phyloP scores from a whole-genome alignment of 2,797 vertebrate genomes.

The Molossus molossus region DNA sequence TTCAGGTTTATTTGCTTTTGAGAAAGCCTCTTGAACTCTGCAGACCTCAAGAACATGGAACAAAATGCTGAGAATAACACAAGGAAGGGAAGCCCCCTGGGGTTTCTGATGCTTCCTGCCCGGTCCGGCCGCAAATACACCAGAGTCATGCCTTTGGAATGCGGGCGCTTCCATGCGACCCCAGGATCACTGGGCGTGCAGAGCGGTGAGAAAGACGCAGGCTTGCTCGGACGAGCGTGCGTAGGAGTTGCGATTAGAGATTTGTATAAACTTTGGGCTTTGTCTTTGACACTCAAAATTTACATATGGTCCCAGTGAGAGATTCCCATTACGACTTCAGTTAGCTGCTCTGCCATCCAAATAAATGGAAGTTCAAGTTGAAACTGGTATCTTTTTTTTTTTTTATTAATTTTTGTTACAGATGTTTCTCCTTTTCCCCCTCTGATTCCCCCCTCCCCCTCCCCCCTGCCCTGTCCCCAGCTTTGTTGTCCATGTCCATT shows the following conservation, averaged over 20 bases:
- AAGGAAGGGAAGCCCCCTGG: conserved; percentile 77
- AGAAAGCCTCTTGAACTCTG: conserved; percentile 57
- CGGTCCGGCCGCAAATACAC: conserved; percentile 69
- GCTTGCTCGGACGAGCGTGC: background rate
- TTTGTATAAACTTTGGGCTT: conserved; percentile 10
- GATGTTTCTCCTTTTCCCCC: too few species aligned
- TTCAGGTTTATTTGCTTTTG: conserved; percentile 47
- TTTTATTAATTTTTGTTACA: too few species aligned
- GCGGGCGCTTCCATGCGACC: conserved; percentile 60
- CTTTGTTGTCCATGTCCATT: too few species aligned
- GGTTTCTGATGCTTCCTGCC: conserved; percentile 82
- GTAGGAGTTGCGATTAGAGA: background rate
- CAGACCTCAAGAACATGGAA: conserved; percentile 60
- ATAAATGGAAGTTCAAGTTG: background rate
- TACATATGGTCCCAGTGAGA: background rate
- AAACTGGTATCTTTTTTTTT: too few species aligned
- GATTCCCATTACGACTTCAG: background rate
- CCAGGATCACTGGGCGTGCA: conserved; percentile 57
- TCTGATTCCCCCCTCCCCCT: too few species aligned
- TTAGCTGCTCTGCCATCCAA: background rate
- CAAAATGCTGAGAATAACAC: conserved; percentile 69
- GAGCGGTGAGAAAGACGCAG: conserved; percentile 81
- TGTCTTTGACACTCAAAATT: background rate
- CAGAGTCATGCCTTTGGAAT: conserved; percentile 80
- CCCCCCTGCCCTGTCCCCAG: too few species aligned